phyloP scores from a whole-genome alignment of 2,888 invertebrate species.

The Teleogryllus oceanicus region DNA sequence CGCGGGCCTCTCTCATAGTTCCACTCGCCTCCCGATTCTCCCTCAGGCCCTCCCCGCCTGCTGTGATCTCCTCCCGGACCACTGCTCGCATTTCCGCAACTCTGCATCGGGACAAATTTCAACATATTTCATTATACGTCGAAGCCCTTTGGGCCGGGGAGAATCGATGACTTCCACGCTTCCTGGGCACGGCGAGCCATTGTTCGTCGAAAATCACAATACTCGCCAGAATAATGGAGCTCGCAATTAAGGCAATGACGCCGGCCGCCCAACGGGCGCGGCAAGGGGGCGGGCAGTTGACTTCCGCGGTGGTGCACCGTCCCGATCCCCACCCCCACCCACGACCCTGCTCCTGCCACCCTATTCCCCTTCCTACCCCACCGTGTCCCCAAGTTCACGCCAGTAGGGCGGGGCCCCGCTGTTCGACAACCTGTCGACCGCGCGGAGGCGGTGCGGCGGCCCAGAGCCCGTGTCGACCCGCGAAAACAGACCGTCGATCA shows the following conservation, averaged over 20 bases:
- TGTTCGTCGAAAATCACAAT: neutral
- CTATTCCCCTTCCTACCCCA: too few species aligned
- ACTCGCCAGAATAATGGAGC: slow-evolving; percentile 5
- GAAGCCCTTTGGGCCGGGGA: neutral
- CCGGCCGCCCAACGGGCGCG: neutral
- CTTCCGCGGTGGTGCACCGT: neutral
- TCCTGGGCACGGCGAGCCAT: neutral
- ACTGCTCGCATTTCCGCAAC: too few species aligned
- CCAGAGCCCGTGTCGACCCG: too few species aligned
- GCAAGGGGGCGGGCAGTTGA: neutral
- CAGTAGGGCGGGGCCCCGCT: neutral
- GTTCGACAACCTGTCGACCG: too few species aligned
- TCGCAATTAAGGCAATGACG: slow-evolving; percentile 4
- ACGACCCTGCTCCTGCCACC: neutral
- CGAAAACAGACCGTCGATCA: slow-evolving; percentile 7
- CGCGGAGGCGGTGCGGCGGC: too few species aligned
- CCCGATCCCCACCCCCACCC: neutral
- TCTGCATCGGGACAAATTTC: too few species aligned
- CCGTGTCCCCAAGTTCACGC: neutral
- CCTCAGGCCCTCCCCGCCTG: too few species aligned
- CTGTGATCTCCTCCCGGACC: too few species aligned
- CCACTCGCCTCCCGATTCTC: too few species aligned
- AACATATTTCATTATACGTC: neutral
- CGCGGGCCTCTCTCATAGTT: too few species aligned
- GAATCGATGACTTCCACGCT: neutral